A percentile compares a stretch with the other conserved stretches of the same genome.
Evolutionary conservation across 2,888 invertebrate species (phyloP).

Genomic region (Barypeithes pellucidus): DNA sequence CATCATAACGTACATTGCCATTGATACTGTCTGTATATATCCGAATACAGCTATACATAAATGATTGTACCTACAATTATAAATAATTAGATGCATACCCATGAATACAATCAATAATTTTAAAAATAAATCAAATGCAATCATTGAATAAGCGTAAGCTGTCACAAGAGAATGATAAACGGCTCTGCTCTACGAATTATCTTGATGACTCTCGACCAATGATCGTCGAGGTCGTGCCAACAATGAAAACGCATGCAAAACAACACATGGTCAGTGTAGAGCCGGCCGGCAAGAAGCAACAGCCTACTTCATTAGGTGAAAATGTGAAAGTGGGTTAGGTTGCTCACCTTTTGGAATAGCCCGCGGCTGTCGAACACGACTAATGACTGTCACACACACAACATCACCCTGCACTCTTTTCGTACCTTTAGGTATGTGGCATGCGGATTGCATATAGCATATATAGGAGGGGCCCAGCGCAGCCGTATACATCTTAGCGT

Average conservation of each 20-base stretch:
- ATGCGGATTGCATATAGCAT: slow-evolving; percentile 72
- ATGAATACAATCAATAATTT: slow-evolving; percentile 29
- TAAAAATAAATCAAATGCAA: slow-evolving; percentile 9
- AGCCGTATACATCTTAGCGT: slow-evolving; percentile 77
- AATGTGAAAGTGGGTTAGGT: slow-evolving; percentile 67
- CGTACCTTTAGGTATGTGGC: slow-evolving; percentile 71
- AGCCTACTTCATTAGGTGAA: slow-evolving; percentile 64
- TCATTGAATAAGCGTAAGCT: slow-evolving; percentile 37
- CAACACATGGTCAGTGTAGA: slow-evolving; percentile 53
- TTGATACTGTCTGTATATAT: not conserved
- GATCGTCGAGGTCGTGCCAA: slow-evolving; percentile 48
- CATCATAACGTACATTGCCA: not conserved
- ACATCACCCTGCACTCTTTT: slow-evolving; percentile 69
- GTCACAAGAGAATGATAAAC: slow-evolving; percentile 47
- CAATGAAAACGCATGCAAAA: slow-evolving; percentile 55
- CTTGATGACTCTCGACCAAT: slow-evolving; percentile 52
- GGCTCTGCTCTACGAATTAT: slow-evolving; percentile 42
- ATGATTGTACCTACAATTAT: no score
- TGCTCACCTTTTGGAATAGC: slow-evolving; percentile 68
- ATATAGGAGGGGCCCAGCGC: slow-evolving; percentile 74
- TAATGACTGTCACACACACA: slow-evolving; percentile 69
- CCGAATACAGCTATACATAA: no score
- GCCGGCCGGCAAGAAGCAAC: slow-evolving; percentile 62
- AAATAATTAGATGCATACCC: slow-evolving; percentile 15
- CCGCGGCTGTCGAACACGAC: slow-evolving; percentile 71